These are phyloP conservation scores for Montipora sp. DNA, from an alignment of 64 coral and sea anemone genomes.

Conservation along the genomic window DNA sequence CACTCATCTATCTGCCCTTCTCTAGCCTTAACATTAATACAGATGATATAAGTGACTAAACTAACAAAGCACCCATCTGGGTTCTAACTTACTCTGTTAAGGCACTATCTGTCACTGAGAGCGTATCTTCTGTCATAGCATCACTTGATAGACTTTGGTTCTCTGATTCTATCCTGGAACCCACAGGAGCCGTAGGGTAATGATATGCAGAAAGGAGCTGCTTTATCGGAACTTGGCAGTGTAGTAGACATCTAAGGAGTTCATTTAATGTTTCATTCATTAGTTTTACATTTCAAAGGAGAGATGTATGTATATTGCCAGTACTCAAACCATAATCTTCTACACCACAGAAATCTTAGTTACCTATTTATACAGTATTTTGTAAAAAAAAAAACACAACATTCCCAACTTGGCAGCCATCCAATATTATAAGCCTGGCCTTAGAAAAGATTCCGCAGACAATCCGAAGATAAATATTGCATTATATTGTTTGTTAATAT, in stretches of 20 bases:
- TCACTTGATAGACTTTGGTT: constrained; percentile 81
- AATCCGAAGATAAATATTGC: constrained; percentile 5
- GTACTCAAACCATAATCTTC: too few relatives aligned
- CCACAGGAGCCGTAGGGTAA: constrained; percentile 69
- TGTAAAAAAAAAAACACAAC: too few relatives aligned
- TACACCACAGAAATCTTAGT: too few relatives aligned
- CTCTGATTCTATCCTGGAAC: constrained; percentile 69
- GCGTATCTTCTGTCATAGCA: constrained; percentile 79
- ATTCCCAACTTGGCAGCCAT: not conserved
- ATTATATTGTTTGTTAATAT: not conserved
- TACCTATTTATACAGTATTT: too few relatives aligned
- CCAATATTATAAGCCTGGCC: not conserved
- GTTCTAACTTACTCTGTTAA: constrained; percentile 65
- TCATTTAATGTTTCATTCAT: too few relatives aligned
- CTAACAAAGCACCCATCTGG: not conserved
- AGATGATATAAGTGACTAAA: not conserved
- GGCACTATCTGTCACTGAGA: constrained; percentile 35
- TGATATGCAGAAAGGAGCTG: constrained; percentile 38
- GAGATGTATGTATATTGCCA: too few relatives aligned
- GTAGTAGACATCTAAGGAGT: constrained; percentile 34
- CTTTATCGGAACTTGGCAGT: constrained; percentile 45
- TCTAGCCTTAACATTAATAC: too few relatives aligned
- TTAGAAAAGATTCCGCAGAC: not conserved
- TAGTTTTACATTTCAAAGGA: too few relatives aligned
- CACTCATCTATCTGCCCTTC: too few relatives aligned